Conservation (phyloP, 2,888 invertebrate genomes). For the Sicus ferrugineus region DNA sequence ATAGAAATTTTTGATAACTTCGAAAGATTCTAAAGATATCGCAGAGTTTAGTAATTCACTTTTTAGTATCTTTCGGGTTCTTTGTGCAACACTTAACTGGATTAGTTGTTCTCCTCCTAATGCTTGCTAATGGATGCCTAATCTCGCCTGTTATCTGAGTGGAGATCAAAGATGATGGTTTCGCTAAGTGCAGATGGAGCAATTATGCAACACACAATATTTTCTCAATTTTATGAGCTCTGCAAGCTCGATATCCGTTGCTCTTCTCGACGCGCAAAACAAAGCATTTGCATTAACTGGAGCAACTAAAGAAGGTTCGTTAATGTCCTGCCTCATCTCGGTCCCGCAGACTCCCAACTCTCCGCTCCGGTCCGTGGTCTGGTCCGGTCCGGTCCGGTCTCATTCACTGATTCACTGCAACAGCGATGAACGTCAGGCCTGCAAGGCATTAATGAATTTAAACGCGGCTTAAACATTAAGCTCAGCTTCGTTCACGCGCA, state of each 20-base stretch:
- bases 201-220: slow-evolving; percentile 9
- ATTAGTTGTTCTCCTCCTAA: not conserved
- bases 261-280: too few relatives aligned
- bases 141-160: too few relatives aligned
- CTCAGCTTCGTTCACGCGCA: slow-evolving; percentile 5
- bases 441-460: slow-evolving; percentile 20
- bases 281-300: too few relatives aligned
- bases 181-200: not conserved
- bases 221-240: slow-evolving; percentile 5
- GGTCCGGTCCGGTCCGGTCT: too few relatives aligned
- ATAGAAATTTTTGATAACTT: not conserved
- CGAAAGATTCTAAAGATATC: too few relatives aligned
- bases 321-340: too few relatives aligned
- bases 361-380: not conserved
- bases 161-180: not conserved
- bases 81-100: not conserved
- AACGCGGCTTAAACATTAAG: slow-evolving; percentile 11
- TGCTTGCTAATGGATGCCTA: not conserved
- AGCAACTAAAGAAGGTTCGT: too few relatives aligned
- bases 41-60: too few relatives aligned
- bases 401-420: too few relatives aligned
- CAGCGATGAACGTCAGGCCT: not conserved
- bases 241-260: too few relatives aligned
- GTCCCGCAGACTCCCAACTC: not conserved
- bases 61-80: not conserved